Percentiles rank a stretch among this genome's conserved stretches.
Conservation (phyloP, 2,888 invertebrate species). For the Nephrocerus scutellatus region DNA sequence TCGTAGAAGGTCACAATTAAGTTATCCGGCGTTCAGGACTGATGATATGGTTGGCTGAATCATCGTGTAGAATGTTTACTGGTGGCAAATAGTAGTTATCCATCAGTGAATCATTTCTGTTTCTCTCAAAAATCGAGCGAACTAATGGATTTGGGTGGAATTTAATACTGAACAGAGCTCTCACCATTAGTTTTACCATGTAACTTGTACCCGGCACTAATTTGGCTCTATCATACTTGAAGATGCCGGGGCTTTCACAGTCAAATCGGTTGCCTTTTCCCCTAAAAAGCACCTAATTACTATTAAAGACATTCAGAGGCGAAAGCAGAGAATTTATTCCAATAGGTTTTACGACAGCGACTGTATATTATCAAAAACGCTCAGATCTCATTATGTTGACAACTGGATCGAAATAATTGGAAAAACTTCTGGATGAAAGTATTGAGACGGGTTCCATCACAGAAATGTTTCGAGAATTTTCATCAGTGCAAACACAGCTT, state of each 20-base stretch:
- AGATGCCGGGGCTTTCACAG: conserved; percentile 90
- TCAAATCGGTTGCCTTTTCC: conserved; percentile 91
- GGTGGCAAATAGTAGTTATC: too few species aligned
- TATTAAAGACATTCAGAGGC: conserved; percentile 93
- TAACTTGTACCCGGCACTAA: too few species aligned
- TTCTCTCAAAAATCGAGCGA: too few species aligned
- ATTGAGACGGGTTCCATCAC: conserved; percentile 98
- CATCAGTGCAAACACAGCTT: conserved; percentile 95
- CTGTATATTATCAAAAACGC: conserved; percentile 89
- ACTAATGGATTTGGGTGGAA: too few species aligned
- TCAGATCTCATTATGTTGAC: conserved; percentile 92
- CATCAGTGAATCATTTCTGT: too few species aligned
- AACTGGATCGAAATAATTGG: conserved; percentile 91
- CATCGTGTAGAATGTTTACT: too few species aligned
- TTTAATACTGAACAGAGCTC: too few species aligned
- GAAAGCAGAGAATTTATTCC: conserved; percentile 93
- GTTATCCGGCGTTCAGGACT: too few species aligned
- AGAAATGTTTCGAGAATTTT: conserved; percentile 96
- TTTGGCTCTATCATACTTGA: too few species aligned
- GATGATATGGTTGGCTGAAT: too few species aligned
- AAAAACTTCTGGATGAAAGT: conserved; percentile 87
- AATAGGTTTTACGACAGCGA: conserved; percentile 97
- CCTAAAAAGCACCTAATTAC: conserved; percentile 83
- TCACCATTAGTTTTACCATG: too few species aligned
- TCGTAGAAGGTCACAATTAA: too few species aligned